phyloP scores from a whole-genome alignment of 1,140 invertebrate species.

The Cylas formicarius region DNA sequence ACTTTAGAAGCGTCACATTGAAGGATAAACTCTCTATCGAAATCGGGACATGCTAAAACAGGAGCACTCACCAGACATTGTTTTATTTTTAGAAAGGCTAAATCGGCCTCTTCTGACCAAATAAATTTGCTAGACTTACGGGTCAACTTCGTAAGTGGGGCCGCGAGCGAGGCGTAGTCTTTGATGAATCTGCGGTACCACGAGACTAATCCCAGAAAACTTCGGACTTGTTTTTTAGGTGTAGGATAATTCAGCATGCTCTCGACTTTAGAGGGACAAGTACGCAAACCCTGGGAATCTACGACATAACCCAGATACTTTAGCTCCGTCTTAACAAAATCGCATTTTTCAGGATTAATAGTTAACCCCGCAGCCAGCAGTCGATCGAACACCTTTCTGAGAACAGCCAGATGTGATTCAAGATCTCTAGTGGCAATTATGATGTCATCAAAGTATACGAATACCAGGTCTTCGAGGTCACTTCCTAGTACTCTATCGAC shows the following conservation, averaged over 20 bases:
- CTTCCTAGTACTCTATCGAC: slow-evolving; percentile 38
- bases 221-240: slow-evolving; percentile 30
- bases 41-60: slow-evolving; percentile 27
- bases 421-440: slow-evolving; percentile 36
- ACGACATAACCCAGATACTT: slow-evolving; percentile 40
- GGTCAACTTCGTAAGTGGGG: slow-evolving; percentile 38
- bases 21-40: slow-evolving; percentile 20
- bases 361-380: slow-evolving; percentile 17
- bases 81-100: slow-evolving; percentile 21
- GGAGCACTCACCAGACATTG: slow-evolving; percentile 22
- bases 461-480: slow-evolving; percentile 30
- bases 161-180: slow-evolving; percentile 37
- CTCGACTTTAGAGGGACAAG: slow-evolving; percentile 25
- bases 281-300: slow-evolving; percentile 31
- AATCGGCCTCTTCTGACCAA: slow-evolving; percentile 19
- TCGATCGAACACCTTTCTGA: slow-evolving; percentile 21
- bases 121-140: slow-evolving; percentile 30
- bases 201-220: slow-evolving; percentile 23
- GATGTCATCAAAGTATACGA: slow-evolving; percentile 38
- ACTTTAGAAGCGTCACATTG: slow-evolving; percentile 21
- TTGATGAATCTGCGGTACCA: slow-evolving; percentile 45
- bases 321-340: slow-evolving; percentile 31
- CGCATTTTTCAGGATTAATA: slow-evolving; percentile 23
- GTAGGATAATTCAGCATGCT: slow-evolving; percentile 27
- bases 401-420: slow-evolving; percentile 33